Conservation (phyloP, 1,140 invertebrate species). For the Eumaeus atala region DNA sequence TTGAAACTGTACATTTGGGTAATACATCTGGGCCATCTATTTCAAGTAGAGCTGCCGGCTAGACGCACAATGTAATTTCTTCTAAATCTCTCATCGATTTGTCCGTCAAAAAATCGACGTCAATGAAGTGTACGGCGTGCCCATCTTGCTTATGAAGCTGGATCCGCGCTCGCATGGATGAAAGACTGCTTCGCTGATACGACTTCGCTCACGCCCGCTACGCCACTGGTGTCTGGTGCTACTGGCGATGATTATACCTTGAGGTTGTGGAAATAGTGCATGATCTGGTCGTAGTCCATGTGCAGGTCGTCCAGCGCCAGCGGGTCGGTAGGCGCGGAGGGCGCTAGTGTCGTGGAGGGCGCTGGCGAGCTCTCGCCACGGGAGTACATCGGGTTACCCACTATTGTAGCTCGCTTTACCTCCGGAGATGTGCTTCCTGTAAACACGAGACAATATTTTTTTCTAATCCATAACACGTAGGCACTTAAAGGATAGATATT, state of each 20-base stretch:
- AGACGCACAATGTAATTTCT: too few relatives aligned
- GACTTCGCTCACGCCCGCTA: not conserved
- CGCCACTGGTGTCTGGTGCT: not conserved
- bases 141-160: too few relatives aligned
- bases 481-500: not conserved
- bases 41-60: too few relatives aligned
- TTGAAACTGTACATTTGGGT: too few relatives aligned
- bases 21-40: too few relatives aligned
- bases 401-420: constrained; percentile 87
- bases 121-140: too few relatives aligned
- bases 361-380: constrained; percentile 76
- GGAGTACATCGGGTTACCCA: constrained; percentile 90
- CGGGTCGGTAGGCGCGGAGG: constrained; percentile 57
- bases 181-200: too few relatives aligned
- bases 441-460: not conserved
- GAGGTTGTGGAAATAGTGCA: constrained; percentile 97
- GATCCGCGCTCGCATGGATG: too few relatives aligned
- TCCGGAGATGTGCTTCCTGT: constrained; percentile 75
- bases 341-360: constrained; percentile 68
- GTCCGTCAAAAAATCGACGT: too few relatives aligned
- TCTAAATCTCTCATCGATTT: too few relatives aligned
- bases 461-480: not conserved
- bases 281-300: constrained; percentile 97
- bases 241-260: constrained; percentile 80
- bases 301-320: constrained; percentile 86